Evolutionary conservation across 2,113 vertebrate species (phyloP).

Genomic region (Platichthys stellatus): DNA sequence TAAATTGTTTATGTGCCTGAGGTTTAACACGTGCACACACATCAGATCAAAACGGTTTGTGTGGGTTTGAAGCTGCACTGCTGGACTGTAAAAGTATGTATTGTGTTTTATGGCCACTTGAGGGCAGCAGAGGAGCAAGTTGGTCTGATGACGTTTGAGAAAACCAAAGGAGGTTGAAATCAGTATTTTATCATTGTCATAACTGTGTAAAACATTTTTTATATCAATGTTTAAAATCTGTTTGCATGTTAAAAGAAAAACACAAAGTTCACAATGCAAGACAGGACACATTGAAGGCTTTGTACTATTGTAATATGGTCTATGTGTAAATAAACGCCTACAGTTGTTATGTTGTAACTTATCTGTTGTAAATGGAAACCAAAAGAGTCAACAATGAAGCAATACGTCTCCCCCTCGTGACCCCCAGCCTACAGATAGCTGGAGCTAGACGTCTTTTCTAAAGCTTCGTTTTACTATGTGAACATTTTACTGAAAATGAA

Average conservation of each 20-base stretch:
- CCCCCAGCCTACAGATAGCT: conserved; percentile 46
- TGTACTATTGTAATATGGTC: conserved; percentile 77
- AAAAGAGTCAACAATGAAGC: conserved; percentile 63
- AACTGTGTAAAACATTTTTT: conserved; percentile 56
- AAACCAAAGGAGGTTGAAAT: conserved; percentile 30
- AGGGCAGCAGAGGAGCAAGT: conserved; percentile 39
- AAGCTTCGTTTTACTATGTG: conserved; percentile 79
- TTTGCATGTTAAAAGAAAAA: conserved; percentile 7
- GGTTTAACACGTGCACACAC: no score
- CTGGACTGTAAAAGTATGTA: conserved; percentile 41
- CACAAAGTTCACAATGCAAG: conserved; percentile 56
- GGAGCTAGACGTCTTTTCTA: conserved; percentile 75
- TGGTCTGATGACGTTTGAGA: background rate
- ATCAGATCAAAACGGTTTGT: no score
- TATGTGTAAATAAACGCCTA: conserved; percentile 28
- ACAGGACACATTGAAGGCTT: conserved; percentile 67
- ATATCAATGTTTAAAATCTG: conserved; percentile 6
- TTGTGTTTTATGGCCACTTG: conserved; percentile 49
- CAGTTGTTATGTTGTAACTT: conserved; percentile 56
- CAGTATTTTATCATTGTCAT: conserved; percentile 61
- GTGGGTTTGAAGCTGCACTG: conserved; percentile 31
- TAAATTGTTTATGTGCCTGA: conserved; percentile 57
- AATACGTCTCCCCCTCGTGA: conserved; percentile 71
- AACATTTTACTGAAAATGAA: conserved; percentile 74
- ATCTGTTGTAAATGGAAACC: conserved; percentile 68